Percentiles rank a stretch among this genome's conserved stretches.
These are phyloP conservation scores for Vimba vimba DNA, from an alignment of 2,113 vertebrate genomes.

Conservation along the genomic window DNA sequence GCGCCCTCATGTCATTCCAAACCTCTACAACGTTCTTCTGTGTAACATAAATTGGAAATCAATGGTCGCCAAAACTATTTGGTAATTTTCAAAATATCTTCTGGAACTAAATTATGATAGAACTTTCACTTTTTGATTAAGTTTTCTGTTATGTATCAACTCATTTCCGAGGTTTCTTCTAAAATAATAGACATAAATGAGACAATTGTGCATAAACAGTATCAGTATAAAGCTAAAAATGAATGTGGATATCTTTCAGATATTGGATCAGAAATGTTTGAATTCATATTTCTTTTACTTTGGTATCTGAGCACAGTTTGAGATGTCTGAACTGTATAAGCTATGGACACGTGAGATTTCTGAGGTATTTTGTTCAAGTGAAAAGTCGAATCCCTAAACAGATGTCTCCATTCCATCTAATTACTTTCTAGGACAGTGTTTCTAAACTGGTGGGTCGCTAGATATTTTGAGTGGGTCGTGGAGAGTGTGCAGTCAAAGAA, in stretches of 20 bases:
- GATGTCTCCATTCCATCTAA: background rate
- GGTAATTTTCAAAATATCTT: background rate
- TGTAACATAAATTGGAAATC: background rate
- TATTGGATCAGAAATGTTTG: background rate
- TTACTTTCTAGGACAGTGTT: background rate
- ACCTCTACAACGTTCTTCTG: background rate
- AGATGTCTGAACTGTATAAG: background rate
- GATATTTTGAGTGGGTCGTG: no score
- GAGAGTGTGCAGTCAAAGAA: no score
- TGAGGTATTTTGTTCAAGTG: background rate
- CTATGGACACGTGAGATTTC: background rate
- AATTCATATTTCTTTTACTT: background rate
- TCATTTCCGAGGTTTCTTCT: background rate
- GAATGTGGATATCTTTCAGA: background rate
- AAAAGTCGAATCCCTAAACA: background rate
- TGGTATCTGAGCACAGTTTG: background rate
- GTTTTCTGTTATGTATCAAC: background rate
- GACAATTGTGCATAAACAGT: background rate
- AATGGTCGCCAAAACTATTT: background rate
- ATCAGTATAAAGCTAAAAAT: background rate
- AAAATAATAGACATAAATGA: background rate
- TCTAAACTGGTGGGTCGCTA: no score
- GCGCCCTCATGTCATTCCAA: background rate
- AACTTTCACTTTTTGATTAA: background rate
- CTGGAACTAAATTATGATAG: background rate